Evolutionary conservation across 2,888 invertebrate genomes (phyloP).

Genomic region (Catocala fraxini): DNA sequence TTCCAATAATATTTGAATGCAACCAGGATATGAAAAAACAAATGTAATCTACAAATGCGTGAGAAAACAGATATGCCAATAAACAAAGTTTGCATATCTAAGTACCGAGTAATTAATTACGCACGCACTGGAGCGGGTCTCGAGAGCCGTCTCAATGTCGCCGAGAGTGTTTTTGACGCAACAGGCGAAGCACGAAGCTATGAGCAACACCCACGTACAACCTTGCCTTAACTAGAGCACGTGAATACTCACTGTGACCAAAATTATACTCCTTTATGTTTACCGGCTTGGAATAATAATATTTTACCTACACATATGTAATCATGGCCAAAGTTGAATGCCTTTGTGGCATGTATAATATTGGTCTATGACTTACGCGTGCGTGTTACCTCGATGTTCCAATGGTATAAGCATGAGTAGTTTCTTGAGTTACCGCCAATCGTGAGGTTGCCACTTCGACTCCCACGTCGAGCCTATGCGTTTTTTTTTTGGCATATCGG

Average conservation of each 20-base stretch:
- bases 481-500: too few species aligned
- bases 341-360: too few species aligned
- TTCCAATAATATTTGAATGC: conserved; percentile 4
- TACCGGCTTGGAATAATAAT: conserved; percentile 27
- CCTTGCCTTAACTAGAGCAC: conserved; percentile 68
- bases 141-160: conserved; percentile 63
- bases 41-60: conserved; percentile 26
- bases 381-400: too few species aligned
- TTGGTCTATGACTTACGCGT: too few species aligned
- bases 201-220: conserved; percentile 59
- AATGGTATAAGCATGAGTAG: too few species aligned
- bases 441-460: too few species aligned
- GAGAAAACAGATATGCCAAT: conserved; percentile 36
- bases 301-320: conserved; percentile 6
- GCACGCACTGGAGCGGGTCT: conserved; percentile 53
- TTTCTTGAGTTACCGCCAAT: too few species aligned
- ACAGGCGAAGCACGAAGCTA: conserved; percentile 19
- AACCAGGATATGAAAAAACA: conserved; percentile 23
- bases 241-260: conserved; percentile 51
- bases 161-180: conserved; percentile 6
- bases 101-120: conserved; percentile 50
- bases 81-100: conserved; percentile 22
- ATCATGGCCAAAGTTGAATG: conserved; percentile 8
- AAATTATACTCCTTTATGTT: conserved; percentile 33
- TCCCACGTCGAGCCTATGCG: too few species aligned